Conservation (phyloP, 1,140 invertebrate species). For the Trichonephila inaurata region DNA sequence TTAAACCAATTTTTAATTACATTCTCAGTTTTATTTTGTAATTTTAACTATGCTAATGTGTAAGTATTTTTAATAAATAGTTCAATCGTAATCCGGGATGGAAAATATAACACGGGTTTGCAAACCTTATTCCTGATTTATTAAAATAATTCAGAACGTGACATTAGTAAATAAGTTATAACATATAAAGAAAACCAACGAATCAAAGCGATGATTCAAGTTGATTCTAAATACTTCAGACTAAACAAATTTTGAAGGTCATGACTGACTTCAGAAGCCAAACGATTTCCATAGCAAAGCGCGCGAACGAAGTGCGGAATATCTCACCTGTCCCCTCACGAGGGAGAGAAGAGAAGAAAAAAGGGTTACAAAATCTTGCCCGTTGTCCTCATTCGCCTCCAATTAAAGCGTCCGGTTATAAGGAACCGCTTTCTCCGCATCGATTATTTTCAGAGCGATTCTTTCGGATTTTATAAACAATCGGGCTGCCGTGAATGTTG, state of each 20-base stretch:
- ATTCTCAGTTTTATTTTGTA: no score
- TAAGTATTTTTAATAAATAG: no score
- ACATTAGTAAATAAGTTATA: no score
- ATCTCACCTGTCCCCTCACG: slow-evolving; percentile 26
- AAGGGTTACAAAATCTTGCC: slow-evolving; percentile 40
- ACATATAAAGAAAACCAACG: no score
- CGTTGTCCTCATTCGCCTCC: slow-evolving; percentile 42
- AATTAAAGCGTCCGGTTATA: slow-evolving; percentile 54
- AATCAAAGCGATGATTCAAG: no score
- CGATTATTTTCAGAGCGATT: slow-evolving; percentile 9
- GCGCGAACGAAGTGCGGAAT: neutral
- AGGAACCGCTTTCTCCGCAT: slow-evolving; percentile 14
- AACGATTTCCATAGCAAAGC: neutral
- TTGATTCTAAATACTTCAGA: no score
- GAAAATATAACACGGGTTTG: no score
- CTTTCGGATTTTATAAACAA: slow-evolving; percentile 34
- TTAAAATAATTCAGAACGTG: no score
- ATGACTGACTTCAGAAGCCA: neutral
- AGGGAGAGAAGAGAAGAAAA: neutral
- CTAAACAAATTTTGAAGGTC: neutral
- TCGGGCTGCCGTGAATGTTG: slow-evolving; percentile 25
- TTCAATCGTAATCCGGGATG: no score
- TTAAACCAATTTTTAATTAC: no score
- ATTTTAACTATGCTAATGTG: no score
- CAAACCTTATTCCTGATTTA: no score